phyloP scores from a whole-genome alignment of 2,888 invertebrate species.

The Muschampia staudingeri region DNA sequence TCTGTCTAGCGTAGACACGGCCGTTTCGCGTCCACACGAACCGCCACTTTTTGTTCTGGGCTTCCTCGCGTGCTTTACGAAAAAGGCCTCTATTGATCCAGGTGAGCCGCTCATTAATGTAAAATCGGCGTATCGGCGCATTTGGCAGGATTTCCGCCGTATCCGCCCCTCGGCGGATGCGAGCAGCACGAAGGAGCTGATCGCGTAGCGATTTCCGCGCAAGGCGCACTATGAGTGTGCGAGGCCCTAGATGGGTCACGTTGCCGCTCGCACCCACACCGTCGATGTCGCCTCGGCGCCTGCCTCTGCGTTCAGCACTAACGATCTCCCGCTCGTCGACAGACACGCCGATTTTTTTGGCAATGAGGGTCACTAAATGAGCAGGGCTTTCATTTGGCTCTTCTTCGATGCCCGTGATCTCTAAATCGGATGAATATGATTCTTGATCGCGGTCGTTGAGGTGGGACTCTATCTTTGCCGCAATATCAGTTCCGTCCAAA shows the following conservation, averaged over 20 bases:
- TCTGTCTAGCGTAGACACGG: not conserved
- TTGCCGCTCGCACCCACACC: too few species aligned
- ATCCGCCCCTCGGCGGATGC: not conserved
- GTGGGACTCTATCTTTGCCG: not conserved
- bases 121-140: not conserved
- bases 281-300: not conserved
- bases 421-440: not conserved
- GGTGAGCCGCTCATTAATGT: constrained; percentile 3
- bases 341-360: not conserved
- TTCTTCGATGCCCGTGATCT: constrained; percentile 1
- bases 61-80: not conserved
- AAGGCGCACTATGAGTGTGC: not conserved
- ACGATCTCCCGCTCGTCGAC: not conserved
- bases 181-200: not conserved
- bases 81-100: not conserved
- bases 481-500: not conserved
- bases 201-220: not conserved
- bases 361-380: not conserved
- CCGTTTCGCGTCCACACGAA: constrained; percentile 2
- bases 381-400: not conserved
- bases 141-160: not conserved
- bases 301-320: not conserved
- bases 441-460: constrained; percentile 13
- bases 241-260: not conserved
- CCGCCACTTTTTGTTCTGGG: not conserved